Conservation (phyloP, 2,797 vertebrate species). For the Leptatherina wallacei region DNA sequence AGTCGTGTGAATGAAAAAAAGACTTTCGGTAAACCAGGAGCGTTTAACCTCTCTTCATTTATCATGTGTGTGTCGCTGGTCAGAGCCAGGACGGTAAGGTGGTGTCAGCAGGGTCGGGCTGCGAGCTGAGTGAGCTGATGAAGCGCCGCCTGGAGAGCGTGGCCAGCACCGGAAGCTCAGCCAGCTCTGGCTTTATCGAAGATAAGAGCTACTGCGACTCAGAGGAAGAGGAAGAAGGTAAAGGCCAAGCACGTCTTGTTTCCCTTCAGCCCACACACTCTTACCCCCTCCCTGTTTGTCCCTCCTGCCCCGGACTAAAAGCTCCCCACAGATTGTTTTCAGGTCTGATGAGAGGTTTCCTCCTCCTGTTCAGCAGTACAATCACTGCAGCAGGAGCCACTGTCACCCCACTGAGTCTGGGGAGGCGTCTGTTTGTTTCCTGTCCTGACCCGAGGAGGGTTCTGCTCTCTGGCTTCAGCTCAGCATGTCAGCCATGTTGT, state of each 20-base stretch:
- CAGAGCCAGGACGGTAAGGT: constrained; percentile 88
- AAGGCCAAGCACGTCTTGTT: constrained; percentile 73
- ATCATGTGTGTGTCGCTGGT: constrained; percentile 25
- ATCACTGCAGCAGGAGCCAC: constrained; percentile 72
- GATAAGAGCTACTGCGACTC: constrained; percentile 97
- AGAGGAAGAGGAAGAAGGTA: constrained; percentile 97
- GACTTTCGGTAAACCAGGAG: constrained; percentile 11
- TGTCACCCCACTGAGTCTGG: constrained; percentile 76
- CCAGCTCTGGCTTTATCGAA: constrained; percentile 95
- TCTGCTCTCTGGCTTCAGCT: constrained; percentile 48
- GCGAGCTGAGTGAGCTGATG: constrained; percentile 90
- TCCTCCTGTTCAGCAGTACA: constrained; percentile 79
- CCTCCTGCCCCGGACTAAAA: constrained; percentile 51
- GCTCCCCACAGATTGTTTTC: constrained; percentile 77
- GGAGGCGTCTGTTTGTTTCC: constrained; percentile 79
- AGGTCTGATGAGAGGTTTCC: constrained; percentile 80
- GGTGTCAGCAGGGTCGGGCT: constrained; percentile 84
- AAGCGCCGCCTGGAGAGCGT: constrained; percentile 94
- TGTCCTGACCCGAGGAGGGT: constrained; percentile 59
- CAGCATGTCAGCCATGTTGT: constrained; percentile 51
- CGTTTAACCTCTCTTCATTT: constrained; percentile 17
- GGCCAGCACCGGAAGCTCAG: constrained; percentile 94
- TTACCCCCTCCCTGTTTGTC: constrained; percentile 29
- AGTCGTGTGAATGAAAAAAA: constrained; percentile 1
- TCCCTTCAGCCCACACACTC: constrained; percentile 41